These are phyloP conservation scores for Tiphia femorata DNA, from an alignment of 2,888 invertebrate species.

Conservation along the genomic window DNA sequence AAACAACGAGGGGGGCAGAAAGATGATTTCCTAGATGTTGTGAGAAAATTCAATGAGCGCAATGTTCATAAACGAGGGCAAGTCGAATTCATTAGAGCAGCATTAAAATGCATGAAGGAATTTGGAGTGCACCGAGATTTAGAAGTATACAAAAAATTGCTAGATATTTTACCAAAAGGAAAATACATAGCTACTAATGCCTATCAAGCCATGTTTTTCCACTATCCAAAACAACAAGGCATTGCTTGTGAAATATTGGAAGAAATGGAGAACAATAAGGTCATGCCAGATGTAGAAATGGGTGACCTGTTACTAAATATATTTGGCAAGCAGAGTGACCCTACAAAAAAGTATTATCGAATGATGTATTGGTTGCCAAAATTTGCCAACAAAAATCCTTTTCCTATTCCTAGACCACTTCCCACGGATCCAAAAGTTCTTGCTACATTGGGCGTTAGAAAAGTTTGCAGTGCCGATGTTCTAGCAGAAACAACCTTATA, in stretches of 20 bases:
- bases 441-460: conserved; percentile 84
- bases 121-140: conserved; percentile 91
- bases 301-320: conserved; percentile 84
- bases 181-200: conserved; percentile 86
- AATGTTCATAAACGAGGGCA: conserved; percentile 84
- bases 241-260: conserved; percentile 91
- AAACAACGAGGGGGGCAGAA: too few relatives aligned
- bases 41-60: conserved; percentile 80
- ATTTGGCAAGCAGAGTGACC: conserved; percentile 85
- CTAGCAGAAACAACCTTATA: conserved; percentile 77
- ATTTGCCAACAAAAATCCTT: conserved; percentile 90
- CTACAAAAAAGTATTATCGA: conserved; percentile 81
- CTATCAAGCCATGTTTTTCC: conserved; percentile 90
- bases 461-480: conserved; percentile 87
- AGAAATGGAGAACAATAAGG: conserved; percentile 94
- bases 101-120: conserved; percentile 88
- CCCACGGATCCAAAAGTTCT: conserved; percentile 83
- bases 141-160: conserved; percentile 86
- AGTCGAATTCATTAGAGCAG: conserved; percentile 94
- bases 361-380: conserved; percentile 96
- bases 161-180: conserved; percentile 91
- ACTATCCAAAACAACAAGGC: conserved; percentile 96
- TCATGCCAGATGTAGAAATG: conserved; percentile 92
- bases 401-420: conserved; percentile 83
- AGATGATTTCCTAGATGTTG: conserved; percentile 79